Conservation (phyloP, 2,113 vertebrate species). For the Rutilus rutilus region DNA sequence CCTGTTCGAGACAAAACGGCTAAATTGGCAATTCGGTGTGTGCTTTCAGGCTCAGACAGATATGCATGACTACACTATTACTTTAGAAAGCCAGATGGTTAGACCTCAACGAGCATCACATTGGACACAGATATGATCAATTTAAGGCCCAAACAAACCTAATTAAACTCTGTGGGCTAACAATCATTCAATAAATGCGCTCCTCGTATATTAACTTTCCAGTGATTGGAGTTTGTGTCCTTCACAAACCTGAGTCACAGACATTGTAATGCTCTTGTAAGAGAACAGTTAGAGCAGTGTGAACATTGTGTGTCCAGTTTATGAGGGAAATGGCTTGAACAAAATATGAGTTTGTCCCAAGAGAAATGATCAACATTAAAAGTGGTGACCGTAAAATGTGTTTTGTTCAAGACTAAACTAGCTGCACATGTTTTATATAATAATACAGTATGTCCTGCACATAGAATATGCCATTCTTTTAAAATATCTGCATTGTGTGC, state of each 20-base stretch:
- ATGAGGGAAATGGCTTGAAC: not conserved
- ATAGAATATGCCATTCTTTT: not conserved
- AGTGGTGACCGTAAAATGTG: not conserved
- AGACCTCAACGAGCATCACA: not conserved
- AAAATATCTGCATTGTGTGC: not conserved
- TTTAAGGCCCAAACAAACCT: not conserved
- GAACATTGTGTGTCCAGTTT: not conserved
- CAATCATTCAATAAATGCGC: not conserved
- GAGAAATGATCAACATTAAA: not conserved
- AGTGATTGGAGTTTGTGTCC: not conserved
- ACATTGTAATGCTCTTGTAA: not conserved
- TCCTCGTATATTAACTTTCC: not conserved
- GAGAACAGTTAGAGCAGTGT: not conserved
- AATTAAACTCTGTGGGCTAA: conserved; percentile 21
- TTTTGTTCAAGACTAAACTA: not conserved
- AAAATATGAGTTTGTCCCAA: not conserved
- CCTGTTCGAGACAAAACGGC: not conserved
- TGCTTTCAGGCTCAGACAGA: not conserved
- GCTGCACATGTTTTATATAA: conserved; percentile 4
- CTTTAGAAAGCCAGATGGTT: conserved; percentile 1
- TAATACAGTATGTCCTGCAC: not conserved
- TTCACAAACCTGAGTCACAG: not conserved
- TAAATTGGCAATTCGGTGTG: not conserved
- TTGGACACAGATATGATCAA: not conserved
- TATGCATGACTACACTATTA: not conserved